These are phyloP conservation scores for Oxygymnocypris stewartii DNA, from an alignment of 2,113 vertebrate genomes.

Conservation along the genomic window DNA sequence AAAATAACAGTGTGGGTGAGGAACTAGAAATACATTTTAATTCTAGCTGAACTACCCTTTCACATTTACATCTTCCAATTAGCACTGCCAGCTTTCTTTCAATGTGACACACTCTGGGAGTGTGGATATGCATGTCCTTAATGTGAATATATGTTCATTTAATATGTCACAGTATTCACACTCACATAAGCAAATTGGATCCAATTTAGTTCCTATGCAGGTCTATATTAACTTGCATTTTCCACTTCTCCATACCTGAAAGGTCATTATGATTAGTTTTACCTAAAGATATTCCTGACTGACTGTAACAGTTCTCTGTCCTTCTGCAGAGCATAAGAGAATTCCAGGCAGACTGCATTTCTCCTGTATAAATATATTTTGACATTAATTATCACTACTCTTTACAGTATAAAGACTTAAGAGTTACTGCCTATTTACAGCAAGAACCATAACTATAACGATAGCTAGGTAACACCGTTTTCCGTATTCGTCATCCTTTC, in stretches of 20 bases:
- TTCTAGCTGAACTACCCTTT: neutral
- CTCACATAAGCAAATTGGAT: neutral
- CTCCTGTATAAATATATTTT: neutral
- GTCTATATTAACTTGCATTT: conserved; percentile 10
- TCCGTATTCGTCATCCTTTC: no score
- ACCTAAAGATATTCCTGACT: neutral
- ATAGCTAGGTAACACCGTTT: neutral
- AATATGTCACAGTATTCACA: neutral
- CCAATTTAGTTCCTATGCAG: neutral
- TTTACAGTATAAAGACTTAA: neutral
- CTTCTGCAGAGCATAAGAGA: neutral
- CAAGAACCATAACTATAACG: neutral
- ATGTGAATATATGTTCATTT: neutral
- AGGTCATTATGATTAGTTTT: neutral
- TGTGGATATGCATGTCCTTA: no score
- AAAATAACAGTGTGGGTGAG: neutral
- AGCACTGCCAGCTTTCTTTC: neutral
- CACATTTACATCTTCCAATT: neutral
- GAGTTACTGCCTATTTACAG: neutral
- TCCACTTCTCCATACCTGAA: neutral
- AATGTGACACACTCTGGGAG: no score
- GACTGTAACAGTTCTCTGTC: neutral
- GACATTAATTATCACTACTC: neutral
- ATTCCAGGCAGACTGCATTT: neutral
- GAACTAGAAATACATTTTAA: neutral